phyloP scores from a whole-genome alignment of 2,888 invertebrate species.

The Scelioninae gen. 1 region DNA sequence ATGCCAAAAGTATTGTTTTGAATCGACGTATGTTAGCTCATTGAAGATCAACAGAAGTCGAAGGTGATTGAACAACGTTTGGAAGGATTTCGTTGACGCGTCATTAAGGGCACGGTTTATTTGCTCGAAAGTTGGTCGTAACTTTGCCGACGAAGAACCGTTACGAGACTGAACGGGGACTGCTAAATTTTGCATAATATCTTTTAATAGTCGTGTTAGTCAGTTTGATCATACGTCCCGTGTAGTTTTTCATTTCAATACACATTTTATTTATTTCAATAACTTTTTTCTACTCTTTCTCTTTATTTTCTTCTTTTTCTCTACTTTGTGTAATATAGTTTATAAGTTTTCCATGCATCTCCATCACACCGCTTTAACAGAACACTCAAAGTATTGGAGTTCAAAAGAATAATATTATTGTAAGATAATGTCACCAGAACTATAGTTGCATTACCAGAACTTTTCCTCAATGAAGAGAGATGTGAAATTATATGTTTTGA shows the following conservation, averaged over 20 bases:
- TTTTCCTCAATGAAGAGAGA: conserved; percentile 22
- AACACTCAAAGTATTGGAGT: conserved; percentile 34
- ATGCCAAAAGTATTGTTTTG: conserved; percentile 14
- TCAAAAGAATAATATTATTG: conserved; percentile 42
- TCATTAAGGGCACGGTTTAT: conserved; percentile 40
- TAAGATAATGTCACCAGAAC: conserved; percentile 30
- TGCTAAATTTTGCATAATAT: conserved; percentile 44
- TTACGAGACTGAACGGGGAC: conserved; percentile 23
- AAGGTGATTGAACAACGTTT: conserved; percentile 17
- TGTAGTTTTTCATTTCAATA: conserved; percentile 32
- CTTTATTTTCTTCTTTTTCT: not conserved
- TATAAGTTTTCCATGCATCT: conserved; percentile 37
- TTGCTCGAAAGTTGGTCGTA: conserved; percentile 37
- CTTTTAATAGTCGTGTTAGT: conserved; percentile 33
- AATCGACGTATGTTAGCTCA: not conserved
- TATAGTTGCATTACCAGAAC: conserved; percentile 20
- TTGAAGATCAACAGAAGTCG: conserved; percentile 17
- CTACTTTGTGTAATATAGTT: conserved; percentile 21
- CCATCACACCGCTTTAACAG: conserved; percentile 31
- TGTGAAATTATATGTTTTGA: conserved; percentile 25
- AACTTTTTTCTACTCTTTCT: not conserved
- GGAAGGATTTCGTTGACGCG: conserved; percentile 21
- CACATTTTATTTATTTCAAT: too few relatives aligned
- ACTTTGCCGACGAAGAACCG: conserved; percentile 41
- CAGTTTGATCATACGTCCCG: conserved; percentile 21